Percentiles rank a stretch among this genome's conserved stretches.
phyloP scores from a whole-genome alignment of 2,797 vertebrate species.

The Australoheros facetus region DNA sequence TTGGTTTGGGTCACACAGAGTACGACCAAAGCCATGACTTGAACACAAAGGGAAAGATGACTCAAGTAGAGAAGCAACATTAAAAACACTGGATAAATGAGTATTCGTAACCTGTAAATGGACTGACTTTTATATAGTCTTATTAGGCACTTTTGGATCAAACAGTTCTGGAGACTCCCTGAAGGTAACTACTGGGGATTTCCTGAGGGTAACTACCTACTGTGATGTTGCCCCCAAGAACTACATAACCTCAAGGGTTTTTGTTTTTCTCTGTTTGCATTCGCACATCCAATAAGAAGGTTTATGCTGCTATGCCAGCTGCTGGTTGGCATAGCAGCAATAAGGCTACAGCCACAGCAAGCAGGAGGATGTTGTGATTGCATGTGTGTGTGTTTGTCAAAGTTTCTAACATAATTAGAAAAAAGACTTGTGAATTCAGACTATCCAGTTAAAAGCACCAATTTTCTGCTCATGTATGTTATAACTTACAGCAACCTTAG shows the following conservation, averaged over 20 bases:
- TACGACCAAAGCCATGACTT: not conserved
- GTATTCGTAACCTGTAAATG: no score
- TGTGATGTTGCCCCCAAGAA: not conserved
- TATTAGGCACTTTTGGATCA: no score
- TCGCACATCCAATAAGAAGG: not conserved
- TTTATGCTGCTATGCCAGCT: no score
- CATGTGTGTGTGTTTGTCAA: not conserved
- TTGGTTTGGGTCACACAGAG: no score
- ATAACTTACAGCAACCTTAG: not conserved
- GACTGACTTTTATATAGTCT: no score
- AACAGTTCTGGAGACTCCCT: not conserved
- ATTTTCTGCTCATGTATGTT: no score
- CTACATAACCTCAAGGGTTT: rapidly evolving
- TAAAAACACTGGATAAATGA: no score
- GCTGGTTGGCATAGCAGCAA: not conserved
- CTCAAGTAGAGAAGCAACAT: no score
- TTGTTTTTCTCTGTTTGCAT: not conserved
- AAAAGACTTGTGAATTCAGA: not conserved
- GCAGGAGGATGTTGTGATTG: not conserved
- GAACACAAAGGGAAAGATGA: not conserved
- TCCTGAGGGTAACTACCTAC: not conserved
- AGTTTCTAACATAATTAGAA: not conserved
- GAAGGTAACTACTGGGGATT: not conserved
- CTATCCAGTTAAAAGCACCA: no score
- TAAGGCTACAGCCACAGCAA: not conserved